Base-by-base conservation (phyloP, 2,113 vertebrate genomes). In the Rhabdornis inornatus region DNA sequence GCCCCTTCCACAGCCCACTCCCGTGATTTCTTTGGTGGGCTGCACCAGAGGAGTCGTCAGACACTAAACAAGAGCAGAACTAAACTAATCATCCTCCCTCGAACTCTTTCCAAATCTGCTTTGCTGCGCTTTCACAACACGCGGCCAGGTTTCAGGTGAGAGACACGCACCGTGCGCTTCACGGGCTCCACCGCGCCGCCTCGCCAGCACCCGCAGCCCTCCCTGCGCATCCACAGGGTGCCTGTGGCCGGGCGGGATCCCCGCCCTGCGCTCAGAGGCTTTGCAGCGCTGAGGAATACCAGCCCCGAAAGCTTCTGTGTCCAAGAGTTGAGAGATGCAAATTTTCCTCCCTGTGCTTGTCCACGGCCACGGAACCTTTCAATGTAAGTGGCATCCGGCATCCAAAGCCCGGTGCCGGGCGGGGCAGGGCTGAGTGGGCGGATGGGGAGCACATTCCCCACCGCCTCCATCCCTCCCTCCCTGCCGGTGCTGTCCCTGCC, bases 301-400 rank as follows among this genome's bases (percentile, higher is more conserved):
- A 74, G 35, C 8, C 21, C 45, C 19, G 31, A 13, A 37, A 27
- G 15, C 17, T 31, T 10, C 30, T 5, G 13, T 2, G 17, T 11
- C 31, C 12, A 13, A 55, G 33, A 39, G 22, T 39, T 17, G n/a
- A 50, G 25, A 33, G 30, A 56, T 28, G 31, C 10, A 42, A 37
- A 42, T 28, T 9, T 24, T 19, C 45, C 45, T 42, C 40, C 22
- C 20, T 7, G n/a, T 7, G 27, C 25, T 60, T 4, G 1, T 40
- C 10, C 63, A 5, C 22, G 13, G 24, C 5, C 42, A 33, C 17
- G 14, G 71, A 79, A 30, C 19, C 13, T 44, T 30, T 3, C 49
- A 7, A 35, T 1, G 31, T 2, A 44, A 19, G 1, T 1, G 23
- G 27, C 20, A 22, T 3, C 4, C 1, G 14, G 17, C 40, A 47